These are phyloP conservation scores for Austrolebias charrua DNA, from an alignment of 2,797 vertebrate species.

Conservation along the genomic window DNA sequence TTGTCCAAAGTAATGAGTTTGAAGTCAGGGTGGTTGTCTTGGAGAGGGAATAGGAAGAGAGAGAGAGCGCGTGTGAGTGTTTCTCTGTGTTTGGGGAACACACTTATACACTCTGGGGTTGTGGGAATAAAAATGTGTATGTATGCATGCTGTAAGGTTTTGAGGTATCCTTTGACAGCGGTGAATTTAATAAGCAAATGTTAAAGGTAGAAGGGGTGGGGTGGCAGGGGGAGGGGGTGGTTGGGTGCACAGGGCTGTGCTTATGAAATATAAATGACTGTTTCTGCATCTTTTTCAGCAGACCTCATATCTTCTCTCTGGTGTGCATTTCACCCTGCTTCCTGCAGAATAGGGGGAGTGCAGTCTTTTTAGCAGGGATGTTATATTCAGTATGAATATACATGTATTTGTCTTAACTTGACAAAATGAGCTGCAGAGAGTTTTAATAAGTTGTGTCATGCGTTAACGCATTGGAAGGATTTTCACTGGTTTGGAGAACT, in stretches of 20 bases:
- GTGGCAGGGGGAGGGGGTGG: background rate
- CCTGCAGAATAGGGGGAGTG: conserved; percentile 37
- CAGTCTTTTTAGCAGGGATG: conserved; percentile 39
- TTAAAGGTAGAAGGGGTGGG: conserved; percentile 57
- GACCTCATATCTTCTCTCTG: conserved; percentile 59
- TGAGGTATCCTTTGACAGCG: conserved; percentile 73
- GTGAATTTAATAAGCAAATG: conserved; percentile 74
- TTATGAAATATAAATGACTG: conserved; percentile 80
- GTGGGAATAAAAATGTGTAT: conserved; percentile 52
- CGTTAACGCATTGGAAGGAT: conserved; percentile 31
- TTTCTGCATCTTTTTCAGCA: conserved; percentile 70
- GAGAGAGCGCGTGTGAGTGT: conserved; percentile 8
- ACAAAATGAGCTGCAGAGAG: conserved; percentile 39
- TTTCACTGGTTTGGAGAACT: conserved; percentile 32
- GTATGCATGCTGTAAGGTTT: conserved; percentile 43
- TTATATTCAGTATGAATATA: conserved; percentile 38
- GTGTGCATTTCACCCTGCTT: conserved; percentile 58
- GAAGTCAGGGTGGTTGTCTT: conserved; percentile 60
- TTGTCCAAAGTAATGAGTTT: conserved; percentile 73
- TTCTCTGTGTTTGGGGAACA: background rate
- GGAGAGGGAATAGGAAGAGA: conserved; percentile 41
- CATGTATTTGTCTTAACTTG: conserved; percentile 38
- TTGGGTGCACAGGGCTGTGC: conserved; percentile 40
- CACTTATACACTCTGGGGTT: conserved; percentile 37
- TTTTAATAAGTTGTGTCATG: conserved; percentile 50